These are phyloP conservation scores for Anhinga anhinga DNA, from an alignment of 2,113 vertebrate genomes.

Conservation along the genomic window DNA sequence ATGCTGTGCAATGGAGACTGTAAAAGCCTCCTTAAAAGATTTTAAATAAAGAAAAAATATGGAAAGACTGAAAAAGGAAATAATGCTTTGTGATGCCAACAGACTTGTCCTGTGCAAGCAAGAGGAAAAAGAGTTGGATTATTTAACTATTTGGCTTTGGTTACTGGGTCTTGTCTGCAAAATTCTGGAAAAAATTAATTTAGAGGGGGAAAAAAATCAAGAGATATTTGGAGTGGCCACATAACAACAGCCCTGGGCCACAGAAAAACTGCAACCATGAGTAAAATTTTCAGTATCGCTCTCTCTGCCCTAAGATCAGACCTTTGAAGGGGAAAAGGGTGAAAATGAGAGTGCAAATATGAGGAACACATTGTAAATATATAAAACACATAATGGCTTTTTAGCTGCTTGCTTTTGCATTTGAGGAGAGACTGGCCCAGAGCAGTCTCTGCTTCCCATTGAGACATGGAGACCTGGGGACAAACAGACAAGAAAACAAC, in stretches of 20 bases:
- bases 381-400: rapidly evolving
- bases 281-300: background rate
- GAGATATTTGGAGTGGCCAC: background rate
- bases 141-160: background rate
- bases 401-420: background rate
- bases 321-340: background rate
- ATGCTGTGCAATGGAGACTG: background rate
- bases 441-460: background rate
- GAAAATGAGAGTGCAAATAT: background rate
- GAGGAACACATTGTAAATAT: background rate
- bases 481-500: background rate
- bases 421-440: background rate
- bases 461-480: background rate
- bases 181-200: background rate
- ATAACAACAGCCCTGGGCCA: background rate
- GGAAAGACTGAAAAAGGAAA: background rate
- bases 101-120: background rate
- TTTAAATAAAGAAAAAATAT: background rate
- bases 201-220: background rate
- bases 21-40: background rate
- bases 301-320: background rate
- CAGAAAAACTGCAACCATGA: background rate
- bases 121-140: background rate
- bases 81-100: background rate
- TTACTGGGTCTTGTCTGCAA: background rate